Percentiles rank a stretch among this genome's conserved stretches.
Evolutionary conservation across 1,140 invertebrate genomes (phyloP).

Genomic region (Cyrtorhinus lividipennis): DNA sequence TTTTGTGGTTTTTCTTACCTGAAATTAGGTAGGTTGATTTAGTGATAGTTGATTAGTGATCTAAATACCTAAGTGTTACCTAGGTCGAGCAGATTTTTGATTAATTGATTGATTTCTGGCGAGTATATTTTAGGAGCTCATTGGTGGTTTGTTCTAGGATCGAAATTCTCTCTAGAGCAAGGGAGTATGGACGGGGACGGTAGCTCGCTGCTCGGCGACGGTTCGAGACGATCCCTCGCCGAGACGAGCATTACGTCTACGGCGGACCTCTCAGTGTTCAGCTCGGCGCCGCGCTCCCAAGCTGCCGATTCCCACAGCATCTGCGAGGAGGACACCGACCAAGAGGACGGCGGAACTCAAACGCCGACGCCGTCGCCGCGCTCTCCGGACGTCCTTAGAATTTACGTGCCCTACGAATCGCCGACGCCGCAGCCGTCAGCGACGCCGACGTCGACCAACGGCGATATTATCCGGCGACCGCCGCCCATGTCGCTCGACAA

Average conservation of each 20-base stretch:
- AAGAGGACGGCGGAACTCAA: conserved; percentile 39
- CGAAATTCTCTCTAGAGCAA: conserved; percentile 50
- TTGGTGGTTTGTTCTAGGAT: conserved; percentile 36
- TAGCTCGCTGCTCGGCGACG: conserved; percentile 42
- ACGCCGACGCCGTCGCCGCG: conserved; percentile 43
- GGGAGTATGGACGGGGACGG: conserved; percentile 43
- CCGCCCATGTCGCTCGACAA: conserved; percentile 20
- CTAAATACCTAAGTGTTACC: no score
- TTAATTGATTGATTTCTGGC: no score
- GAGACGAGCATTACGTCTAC: conserved; percentile 72
- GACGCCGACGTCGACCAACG: conserved; percentile 11
- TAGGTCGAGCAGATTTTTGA: no score
- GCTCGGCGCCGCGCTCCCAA: conserved; percentile 52
- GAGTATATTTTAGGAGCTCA: no score
- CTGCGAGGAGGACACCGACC: conserved; percentile 33
- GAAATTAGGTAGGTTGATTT: no score
- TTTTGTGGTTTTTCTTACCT: no score
- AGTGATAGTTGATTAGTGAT: no score
- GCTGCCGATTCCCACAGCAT: conserved; percentile 57
- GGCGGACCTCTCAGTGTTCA: conserved; percentile 63
- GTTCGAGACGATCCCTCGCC: conserved; percentile 58
- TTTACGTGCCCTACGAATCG: conserved; percentile 53
- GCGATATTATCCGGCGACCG: conserved; percentile 12
- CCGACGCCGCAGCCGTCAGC: conserved; percentile 26
- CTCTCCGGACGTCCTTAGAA: conserved; percentile 51